phyloP scores from a whole-genome alignment of 2,888 invertebrate genomes.

The Poecilobothrus nobilitatus region DNA sequence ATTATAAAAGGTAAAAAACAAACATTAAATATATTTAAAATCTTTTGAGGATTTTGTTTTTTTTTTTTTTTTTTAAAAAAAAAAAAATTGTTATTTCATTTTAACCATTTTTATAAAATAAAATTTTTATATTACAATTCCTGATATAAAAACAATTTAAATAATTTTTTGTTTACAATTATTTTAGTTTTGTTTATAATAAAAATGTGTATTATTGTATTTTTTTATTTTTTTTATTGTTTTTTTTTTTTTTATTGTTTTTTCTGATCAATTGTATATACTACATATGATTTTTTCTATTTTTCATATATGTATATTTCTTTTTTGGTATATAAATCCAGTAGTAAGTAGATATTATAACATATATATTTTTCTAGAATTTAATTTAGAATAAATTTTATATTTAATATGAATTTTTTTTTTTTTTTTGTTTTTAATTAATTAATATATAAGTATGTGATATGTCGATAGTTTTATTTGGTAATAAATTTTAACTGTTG shows the following conservation, averaged over 20 bases:
- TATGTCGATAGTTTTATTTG: too few species aligned
- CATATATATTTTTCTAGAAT: neutral
- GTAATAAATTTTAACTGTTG: neutral
- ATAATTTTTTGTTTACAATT: neutral
- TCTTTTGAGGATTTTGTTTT: conserved; percentile 1
- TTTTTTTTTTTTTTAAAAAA: too few species aligned
- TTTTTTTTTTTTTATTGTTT: too few species aligned
- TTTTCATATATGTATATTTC: neutral
- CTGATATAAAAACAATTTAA: too few species aligned
- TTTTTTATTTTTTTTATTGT: neutral
- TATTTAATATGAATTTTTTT: neutral
- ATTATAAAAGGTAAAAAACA: conserved; percentile 10
- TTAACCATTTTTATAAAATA: too few species aligned
- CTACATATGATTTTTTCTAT: too few species aligned
- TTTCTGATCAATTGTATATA: too few species aligned
- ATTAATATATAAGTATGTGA: too few species aligned
- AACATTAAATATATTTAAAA: conserved; percentile 10
- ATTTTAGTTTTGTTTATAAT: conserved; percentile 6
- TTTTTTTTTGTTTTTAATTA: neutral
- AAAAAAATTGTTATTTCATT: neutral
- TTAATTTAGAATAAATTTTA: neutral
- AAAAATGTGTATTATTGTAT: neutral
- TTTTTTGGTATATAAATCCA: neutral
- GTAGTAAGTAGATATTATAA: neutral
- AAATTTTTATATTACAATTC: too few species aligned